Percentiles rank a stretch among this genome's conserved stretches.
Conservation (phyloP, 2,888 invertebrate genomes). For the Meteorus colon region DNA sequence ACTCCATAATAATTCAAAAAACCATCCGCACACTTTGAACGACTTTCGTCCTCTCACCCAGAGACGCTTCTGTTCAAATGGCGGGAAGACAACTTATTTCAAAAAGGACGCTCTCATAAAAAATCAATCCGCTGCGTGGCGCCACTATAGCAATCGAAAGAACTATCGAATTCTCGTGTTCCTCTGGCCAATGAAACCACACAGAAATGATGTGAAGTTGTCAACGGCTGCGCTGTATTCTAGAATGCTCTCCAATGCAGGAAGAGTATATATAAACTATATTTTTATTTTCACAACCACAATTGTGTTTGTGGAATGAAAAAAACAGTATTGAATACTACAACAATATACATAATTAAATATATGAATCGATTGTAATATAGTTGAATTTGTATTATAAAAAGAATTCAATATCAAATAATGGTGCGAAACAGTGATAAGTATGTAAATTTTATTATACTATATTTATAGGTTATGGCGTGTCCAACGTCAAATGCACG, state of each 20-base stretch:
- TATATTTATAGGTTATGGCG: not conserved
- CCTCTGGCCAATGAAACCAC: too few species aligned
- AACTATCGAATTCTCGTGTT: too few species aligned
- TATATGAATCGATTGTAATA: not conserved
- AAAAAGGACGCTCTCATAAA: too few species aligned
- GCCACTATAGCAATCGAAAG: too few species aligned
- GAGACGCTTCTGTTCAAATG: not conserved
- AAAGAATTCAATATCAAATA: constrained; percentile 24
- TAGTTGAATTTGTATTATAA: not conserved
- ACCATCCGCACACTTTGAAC: too few species aligned
- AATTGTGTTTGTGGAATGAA: not conserved
- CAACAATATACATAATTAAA: not conserved
- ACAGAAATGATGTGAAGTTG: too few species aligned
- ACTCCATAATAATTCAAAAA: not conserved
- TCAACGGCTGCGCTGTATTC: too few species aligned
- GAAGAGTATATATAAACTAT: too few species aligned
- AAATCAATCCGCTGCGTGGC: too few species aligned
- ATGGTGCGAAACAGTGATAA: constrained; percentile 68
- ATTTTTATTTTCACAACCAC: too few species aligned
- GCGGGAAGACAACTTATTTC: not conserved
- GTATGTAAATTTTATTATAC: constrained; percentile 56
- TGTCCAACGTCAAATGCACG: constrained; percentile 8
- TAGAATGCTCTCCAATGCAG: too few species aligned
- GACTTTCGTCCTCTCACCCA: not conserved
- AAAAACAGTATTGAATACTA: not conserved